Evolutionary conservation across 1,140 invertebrate species (phyloP), one percentile per base, ranked within the genome.

Genomic region (Drosophila lowei): DNA sequence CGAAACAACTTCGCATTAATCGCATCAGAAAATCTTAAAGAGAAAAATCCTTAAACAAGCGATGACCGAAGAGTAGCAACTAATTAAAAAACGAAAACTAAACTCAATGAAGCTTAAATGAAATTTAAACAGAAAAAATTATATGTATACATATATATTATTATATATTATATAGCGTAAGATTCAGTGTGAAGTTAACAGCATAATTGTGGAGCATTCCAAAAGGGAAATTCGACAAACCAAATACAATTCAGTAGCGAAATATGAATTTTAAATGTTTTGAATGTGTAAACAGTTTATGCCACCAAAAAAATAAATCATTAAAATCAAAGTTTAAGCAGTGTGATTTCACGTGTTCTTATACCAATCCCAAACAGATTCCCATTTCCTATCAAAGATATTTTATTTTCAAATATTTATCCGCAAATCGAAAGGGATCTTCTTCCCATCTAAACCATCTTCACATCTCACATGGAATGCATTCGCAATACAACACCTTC

Each of bases 181-280:
- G 67, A 70, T 56, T 83, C 81, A 83, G 79, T 84, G 79, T 83
- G 79, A 83, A 83, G 79, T 83, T 83, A 83, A 83, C 79, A 83
- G 79, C 79, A 83, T 81, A 68, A 83, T 78, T 83, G 79, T 78
- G 64, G 65, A 65, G 54, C 75, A 78, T 65, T 18, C 43, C 58
- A 77, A 59, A 58, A 54, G 50, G 16, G 41, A 53, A 80, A 72
- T 70, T 70, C 58, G 64, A 71, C 18, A 70, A 50, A 38, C 34
- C 34, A 67, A 66, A 55, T 16, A 53, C 52, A 49, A 72, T 30
- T 70, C 54, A 77, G 50, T 70, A 77, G 58, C 41, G 34, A 13
- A 63, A 60, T 63, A 62, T 58, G 79, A 70, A 83, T 83, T 81
- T 81, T 78, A 78, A 83, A 70, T 81, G 74, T 81, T 83, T 81